phyloP scores from a whole-genome alignment of 2,797 vertebrate genomes.

The Euthynnus affinis region DNA sequence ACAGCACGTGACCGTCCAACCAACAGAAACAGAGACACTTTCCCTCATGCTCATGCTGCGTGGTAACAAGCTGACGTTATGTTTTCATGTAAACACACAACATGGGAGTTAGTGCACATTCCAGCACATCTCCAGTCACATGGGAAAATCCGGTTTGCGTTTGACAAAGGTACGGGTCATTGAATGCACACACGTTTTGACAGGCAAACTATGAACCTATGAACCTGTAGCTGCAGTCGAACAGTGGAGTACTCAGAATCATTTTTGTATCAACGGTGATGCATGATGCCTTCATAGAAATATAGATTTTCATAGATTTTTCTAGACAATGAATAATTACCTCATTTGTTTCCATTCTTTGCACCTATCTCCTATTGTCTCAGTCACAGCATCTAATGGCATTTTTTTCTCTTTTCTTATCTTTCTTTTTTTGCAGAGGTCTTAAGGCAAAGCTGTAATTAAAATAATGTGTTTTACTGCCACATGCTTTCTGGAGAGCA shows the following conservation, averaged over 20 bases:
- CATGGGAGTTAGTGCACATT: constrained; percentile 28
- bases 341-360: constrained; percentile 13
- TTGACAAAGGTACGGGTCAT: constrained; percentile 28
- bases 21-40: constrained; percentile 12
- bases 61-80: constrained; percentile 47
- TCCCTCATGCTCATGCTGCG: constrained; percentile 29
- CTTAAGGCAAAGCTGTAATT: constrained; percentile 20
- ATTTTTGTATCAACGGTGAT: constrained; percentile 40
- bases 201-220: constrained; percentile 16
- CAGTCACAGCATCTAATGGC: background rate
- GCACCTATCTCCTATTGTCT: constrained; percentile 20
- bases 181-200: constrained; percentile 31
- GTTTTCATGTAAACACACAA: constrained; percentile 76
- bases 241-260: background rate
- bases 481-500: constrained; percentile 58
- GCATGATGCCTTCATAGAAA: constrained; percentile 36
- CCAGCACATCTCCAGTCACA: constrained; percentile 54
- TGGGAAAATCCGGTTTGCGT: constrained; percentile 59
- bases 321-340: constrained; percentile 46
- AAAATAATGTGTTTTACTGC: constrained; percentile 40
- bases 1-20: constrained; percentile 13
- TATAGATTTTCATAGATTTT: constrained; percentile 48
- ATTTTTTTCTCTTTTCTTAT: background rate
- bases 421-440: background rate
- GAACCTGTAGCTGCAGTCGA: constrained; percentile 8